phyloP scores from a whole-genome alignment of 2,888 invertebrate species.

The Cheilosia pagana region DNA sequence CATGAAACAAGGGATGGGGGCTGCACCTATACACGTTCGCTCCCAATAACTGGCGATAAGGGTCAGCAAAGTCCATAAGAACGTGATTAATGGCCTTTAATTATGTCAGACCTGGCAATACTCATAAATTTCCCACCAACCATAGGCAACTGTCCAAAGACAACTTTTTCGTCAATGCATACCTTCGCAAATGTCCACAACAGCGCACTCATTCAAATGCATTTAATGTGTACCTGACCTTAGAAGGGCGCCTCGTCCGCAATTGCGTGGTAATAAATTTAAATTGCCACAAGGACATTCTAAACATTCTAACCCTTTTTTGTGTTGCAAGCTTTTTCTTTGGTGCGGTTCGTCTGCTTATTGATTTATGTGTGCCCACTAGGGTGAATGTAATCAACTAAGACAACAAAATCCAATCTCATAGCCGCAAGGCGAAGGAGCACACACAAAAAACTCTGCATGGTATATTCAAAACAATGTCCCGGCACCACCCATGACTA shows the following conservation, averaged over 20 bases:
- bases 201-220: constrained; percentile 28
- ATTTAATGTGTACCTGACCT: constrained; percentile 72
- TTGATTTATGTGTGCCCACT: constrained; percentile 71
- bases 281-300: constrained; percentile 41
- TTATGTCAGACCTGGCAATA: constrained; percentile 80
- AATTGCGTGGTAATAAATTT: constrained; percentile 65
- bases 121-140: constrained; percentile 61
- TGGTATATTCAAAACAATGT: constrained; percentile 70
- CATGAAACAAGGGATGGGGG: neutral
- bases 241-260: constrained; percentile 33
- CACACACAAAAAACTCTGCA: constrained; percentile 8
- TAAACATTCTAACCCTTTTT: constrained; percentile 25
- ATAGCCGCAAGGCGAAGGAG: constrained; percentile 61
- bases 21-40: constrained; percentile 7
- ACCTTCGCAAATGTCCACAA: constrained; percentile 17
- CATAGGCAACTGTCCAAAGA: constrained; percentile 10
- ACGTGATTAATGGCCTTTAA: constrained; percentile 84
- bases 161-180: constrained; percentile 25
- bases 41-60: constrained; percentile 31
- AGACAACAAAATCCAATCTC: constrained; percentile 74
- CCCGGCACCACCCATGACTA: constrained; percentile 69
- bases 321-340: constrained; percentile 32
- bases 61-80: constrained; percentile 80
- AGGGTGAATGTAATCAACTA: constrained; percentile 70
- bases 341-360: constrained; percentile 54